Base-by-base conservation (phyloP, 2,888 invertebrate species). In the Coelinius sp. region DNA sequence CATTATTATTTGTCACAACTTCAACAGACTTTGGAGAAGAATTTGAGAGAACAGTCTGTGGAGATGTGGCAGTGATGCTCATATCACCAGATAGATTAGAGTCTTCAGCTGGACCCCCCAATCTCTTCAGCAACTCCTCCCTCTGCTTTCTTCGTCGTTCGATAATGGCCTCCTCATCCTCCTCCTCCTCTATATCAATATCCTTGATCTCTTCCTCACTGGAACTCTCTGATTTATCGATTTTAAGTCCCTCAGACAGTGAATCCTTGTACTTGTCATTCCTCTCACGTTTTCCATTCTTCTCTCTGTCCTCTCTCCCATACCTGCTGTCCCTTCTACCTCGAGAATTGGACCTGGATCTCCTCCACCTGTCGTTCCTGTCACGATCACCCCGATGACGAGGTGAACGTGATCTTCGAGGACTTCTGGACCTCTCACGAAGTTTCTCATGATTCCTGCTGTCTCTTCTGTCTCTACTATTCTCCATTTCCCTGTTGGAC, bases 101-200 rank as follows among this genome's bases (percentile, higher is more conserved):
- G 78, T 92, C 92, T 79, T 92, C 92, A 79, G 90, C 91, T 24
- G 85, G 87, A 27, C 89, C 91, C 66, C 91, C 91, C 75, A 92
- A 83, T 79, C 91, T 88, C 91, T 94, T 94, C 71, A 97, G 84
- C 5, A 98, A 89, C 84, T 95, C 95, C 87, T 97, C 96, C 46
- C 98, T 90, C 83, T 96, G 94, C 83, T 95, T 94, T 74, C 98
- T 91, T 78, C 97, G 90, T 83, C 92, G 92, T 85, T 97, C 96
- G 85, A 98, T 98, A 79, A 97, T 95, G 79, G 93, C 93, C 85
- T 98, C 97, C 84, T 98, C 98, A 80, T 96, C 95, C 86, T 97
- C 97, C 77, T 96, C 96, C 74, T 97, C 95, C 73, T 94, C 92
- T 68, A 95, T 92, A 80, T 95, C 92, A 71, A 94, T 90, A 82